phyloP scores from a whole-genome alignment of 2,888 invertebrate genomes.

The Lasioglossum oenotherae region DNA sequence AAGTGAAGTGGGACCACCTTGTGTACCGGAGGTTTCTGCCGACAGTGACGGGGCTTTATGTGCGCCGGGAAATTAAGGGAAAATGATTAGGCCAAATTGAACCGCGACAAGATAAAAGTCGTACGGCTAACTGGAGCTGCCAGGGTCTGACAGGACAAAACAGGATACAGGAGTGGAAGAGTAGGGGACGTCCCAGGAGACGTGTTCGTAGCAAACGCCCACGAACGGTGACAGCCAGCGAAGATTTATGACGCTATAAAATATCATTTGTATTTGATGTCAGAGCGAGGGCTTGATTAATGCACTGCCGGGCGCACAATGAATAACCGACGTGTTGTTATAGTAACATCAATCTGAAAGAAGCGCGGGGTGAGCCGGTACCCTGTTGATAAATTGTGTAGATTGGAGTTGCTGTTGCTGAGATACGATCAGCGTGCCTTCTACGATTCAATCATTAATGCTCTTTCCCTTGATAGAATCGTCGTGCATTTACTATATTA shows the following conservation, averaged over 20 bases:
- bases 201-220: constrained; percentile 75
- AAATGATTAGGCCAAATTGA: constrained; percentile 62
- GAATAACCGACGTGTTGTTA: constrained; percentile 81
- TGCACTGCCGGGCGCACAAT: constrained; percentile 79
- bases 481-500: constrained; percentile 43
- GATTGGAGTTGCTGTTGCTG: constrained; percentile 77
- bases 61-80: constrained; percentile 44
- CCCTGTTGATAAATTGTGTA: constrained; percentile 80
- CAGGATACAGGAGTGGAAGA: constrained; percentile 48
- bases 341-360: constrained; percentile 81
- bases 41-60: not conserved
- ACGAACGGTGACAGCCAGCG: constrained; percentile 78
- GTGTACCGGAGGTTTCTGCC: not conserved
- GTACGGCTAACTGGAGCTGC: constrained; percentile 67
- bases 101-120: constrained; percentile 59
- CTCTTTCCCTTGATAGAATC: constrained; percentile 54
- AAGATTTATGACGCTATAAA: constrained; percentile 84
- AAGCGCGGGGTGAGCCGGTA: constrained; percentile 73
- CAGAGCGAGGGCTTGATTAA: constrained; percentile 83
- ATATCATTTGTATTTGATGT: constrained; percentile 85
- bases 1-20: not conserved
- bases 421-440: constrained; percentile 78
- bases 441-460: constrained; percentile 80
- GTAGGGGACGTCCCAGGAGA: constrained; percentile 68
- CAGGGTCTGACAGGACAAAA: constrained; percentile 56